A percentile compares a stretch with the other conserved stretches of the same genome.
phyloP scores from a whole-genome alignment of 1,140 invertebrate genomes.

The Elymnias hypermnestra region DNA sequence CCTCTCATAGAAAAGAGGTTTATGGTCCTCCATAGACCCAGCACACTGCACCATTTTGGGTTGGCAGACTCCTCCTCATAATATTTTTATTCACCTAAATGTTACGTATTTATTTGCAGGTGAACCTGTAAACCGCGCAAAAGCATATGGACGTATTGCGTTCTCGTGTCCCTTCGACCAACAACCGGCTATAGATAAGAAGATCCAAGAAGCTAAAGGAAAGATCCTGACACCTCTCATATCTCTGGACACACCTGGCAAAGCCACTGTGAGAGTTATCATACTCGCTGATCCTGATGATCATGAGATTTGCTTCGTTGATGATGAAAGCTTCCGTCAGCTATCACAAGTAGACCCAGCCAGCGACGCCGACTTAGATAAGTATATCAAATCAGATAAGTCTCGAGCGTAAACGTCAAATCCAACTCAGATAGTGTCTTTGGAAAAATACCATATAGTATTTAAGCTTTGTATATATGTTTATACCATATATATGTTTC shows the following conservation, averaged over 20 bases:
- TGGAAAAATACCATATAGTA: conserved; percentile 3
- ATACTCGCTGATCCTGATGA: conserved; percentile 97
- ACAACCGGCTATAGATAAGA: conserved; percentile 85
- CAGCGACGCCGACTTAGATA: conserved; percentile 86
- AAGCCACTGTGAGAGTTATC: conserved; percentile 96
- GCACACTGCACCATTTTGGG: too few relatives aligned
- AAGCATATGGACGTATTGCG: conserved; percentile 96
- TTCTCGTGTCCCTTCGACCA: conserved; percentile 89
- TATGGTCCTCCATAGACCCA: too few relatives aligned
- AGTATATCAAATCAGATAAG: conserved; percentile 86
- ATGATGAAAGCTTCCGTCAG: conserved; percentile 94
- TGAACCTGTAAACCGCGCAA: conserved; percentile 86
- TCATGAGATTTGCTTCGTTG: conserved; percentile 99
- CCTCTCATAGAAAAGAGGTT: too few relatives aligned
- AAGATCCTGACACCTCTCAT: conserved; percentile 93
- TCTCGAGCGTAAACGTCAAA: conserved; percentile 39
- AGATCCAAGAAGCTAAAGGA: conserved; percentile 82
- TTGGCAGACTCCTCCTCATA: too few relatives aligned
- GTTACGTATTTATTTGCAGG: too few relatives aligned
- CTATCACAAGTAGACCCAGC: conserved; percentile 92
- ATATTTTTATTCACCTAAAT: too few relatives aligned
- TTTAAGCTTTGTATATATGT: too few relatives aligned
- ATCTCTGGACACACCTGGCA: conserved; percentile 95
- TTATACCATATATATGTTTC: too few relatives aligned
- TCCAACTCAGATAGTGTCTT: not conserved